Evolutionary conservation across 2,888 invertebrate genomes (phyloP), one percentile per base, ranked within the genome.

Genomic region (Parthenolecanium corni): DNA sequence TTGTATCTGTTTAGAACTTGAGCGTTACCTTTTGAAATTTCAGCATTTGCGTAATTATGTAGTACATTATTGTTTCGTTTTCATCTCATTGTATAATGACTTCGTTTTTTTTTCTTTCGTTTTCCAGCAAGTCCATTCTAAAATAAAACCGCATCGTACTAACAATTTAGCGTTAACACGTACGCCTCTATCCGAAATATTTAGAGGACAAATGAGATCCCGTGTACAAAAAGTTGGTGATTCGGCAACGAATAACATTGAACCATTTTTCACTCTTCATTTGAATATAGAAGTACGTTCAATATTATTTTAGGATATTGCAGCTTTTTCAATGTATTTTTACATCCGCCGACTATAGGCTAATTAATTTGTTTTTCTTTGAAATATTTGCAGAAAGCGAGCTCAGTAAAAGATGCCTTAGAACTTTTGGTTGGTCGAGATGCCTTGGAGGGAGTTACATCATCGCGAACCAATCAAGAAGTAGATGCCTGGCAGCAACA

Each of bases 181-280:
- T 70, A 91, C 94, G 36, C 94, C 95, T 0, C 80, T 96, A 16
- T 89, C 91, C 44, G 89, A 91, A 71, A 90, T 96, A 67, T 95
- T 96, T 77, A 85, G 91, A 67, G 96, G 96, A 51, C 86, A 91
- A 71, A 80, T 93, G 66, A 82, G 92, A 65, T 88, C 91, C 47
- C 82, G 88, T 12, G 80, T 95, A 66, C 84, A 84, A 68, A 79
- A 88, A 65, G 78, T 83, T 11, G 74, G 76, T 12, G 75, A 75
- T 69, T 82, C 83, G 71, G 83, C 87, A 68, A 91, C 93, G 0
- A 92, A 92, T 72, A 91, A 89, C 68, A 86, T 95, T 67, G 91
- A 95, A 74, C 95, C 95, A 1, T 96, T 96, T 77, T 94, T 94
- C 74, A 93, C 94, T 1, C 78, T 96, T 66, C 94, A 92, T 73